phyloP scores from a whole-genome alignment of 1,140 invertebrate species.

The Reticulitermes speratus region DNA sequence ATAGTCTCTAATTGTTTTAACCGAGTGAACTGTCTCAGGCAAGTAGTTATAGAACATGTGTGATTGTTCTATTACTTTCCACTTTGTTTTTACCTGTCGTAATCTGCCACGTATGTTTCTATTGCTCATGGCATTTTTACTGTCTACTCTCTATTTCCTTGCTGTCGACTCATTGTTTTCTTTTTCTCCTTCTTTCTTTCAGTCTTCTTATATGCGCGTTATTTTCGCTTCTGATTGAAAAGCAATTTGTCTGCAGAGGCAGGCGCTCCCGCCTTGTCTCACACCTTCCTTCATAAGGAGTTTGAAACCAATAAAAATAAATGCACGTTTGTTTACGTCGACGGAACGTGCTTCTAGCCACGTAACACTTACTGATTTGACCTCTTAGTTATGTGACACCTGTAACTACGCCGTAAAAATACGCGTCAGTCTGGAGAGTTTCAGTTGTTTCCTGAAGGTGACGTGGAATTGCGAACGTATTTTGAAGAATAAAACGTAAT shows the following conservation, averaged over 20 bases:
- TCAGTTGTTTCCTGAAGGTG: too few species aligned
- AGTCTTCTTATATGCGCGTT: neutral
- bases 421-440: too few species aligned
- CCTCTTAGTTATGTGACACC: neutral
- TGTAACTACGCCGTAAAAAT: neutral
- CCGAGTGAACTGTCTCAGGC: neutral
- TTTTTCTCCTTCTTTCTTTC: neutral
- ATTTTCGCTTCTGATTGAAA: conserved; percentile 9
- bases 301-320: conserved; percentile 11
- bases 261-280: neutral
- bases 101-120: neutral
- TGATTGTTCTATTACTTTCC: too few species aligned
- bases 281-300: conserved; percentile 14
- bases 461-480: too few species aligned
- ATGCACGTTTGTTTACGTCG: conserved; percentile 4
- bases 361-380: neutral
- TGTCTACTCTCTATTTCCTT: neutral
- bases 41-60: too few species aligned
- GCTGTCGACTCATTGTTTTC: too few species aligned
- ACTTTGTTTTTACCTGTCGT: neutral
- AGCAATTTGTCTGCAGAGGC: neutral
- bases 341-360: conserved; percentile 4
- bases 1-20: neutral
- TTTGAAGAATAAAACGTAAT: too few species aligned
- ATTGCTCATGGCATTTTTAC: neutral